Base-by-base conservation (phyloP, 2,797 vertebrate genomes). In the Rhinella marina region DNA sequence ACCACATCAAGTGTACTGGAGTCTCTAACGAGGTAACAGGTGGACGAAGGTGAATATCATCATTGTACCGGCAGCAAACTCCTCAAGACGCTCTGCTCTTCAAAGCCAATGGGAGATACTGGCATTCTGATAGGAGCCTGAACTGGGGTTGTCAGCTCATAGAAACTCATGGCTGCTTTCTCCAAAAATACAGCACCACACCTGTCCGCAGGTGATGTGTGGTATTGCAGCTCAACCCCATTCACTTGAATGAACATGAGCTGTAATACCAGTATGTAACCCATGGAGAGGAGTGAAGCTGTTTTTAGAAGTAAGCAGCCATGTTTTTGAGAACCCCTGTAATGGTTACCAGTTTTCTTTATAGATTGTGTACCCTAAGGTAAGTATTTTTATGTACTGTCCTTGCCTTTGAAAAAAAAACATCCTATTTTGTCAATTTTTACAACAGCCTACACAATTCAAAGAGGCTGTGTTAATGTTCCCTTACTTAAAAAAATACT, bases 1-100 rank as follows among this genome's bases (percentile, higher is more conserved):
- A 91, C 87, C 92, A 91, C 91, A 92, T 92, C 90, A 92, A 93
- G 93, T 83, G 86, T 86, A 50, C 91, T 14, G 91, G 91, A 92
- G 93, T 91, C 89, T 89, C 13, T 48, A 80, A 87, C 88, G 90
- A 88, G 92, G 90, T 29, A 90, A 91, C 91, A 94, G 92, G 93
- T 92, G 91, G 90, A 93, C 90, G 91, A 92, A 90, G 90, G 90
- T 90, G 90, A 93, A 90, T 91, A 92, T 90, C 88, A 73, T 91
- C 91, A 90, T 86, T 92, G 91, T 91, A 27, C 23, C 92, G 91
- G 91, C 90, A 86, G 87, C 16, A 92, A 56, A 91, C 92, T 92
- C 89, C 91, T 93, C 92, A 91, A 90, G 0, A 84, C 90, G 91
- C 91, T 91, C 92, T 92, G 91, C 91, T 91, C 92, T 92, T 90